Conservation (phyloP, 64 coral and sea anemone species). For the Actinia equina region DNA sequence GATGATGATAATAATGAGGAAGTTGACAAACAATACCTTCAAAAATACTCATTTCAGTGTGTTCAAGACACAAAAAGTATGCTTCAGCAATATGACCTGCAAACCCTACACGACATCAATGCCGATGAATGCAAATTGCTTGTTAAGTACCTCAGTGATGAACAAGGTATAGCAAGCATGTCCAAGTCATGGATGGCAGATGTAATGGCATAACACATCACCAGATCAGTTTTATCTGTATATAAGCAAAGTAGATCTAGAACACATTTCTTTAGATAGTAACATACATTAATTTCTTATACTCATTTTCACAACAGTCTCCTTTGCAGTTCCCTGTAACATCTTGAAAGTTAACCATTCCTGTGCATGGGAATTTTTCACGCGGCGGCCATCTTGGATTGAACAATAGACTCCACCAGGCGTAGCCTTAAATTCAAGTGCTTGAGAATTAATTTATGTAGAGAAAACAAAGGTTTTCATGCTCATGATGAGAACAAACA, state of each 20-base stretch:
- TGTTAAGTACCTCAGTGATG: slow-evolving; percentile 79
- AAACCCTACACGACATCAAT: slow-evolving; percentile 47
- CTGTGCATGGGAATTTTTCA: too few species aligned
- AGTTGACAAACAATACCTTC: too few species aligned
- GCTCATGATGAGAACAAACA: too few species aligned
- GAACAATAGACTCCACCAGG: too few species aligned
- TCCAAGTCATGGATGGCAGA: slow-evolving; percentile 64
- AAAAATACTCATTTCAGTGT: slow-evolving; percentile 55
- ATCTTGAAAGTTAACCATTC: too few species aligned
- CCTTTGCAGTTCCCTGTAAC: too few species aligned
- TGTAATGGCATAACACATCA: slow-evolving; percentile 8
- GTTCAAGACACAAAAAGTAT: slow-evolving; percentile 83
- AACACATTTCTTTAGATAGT: neutral
- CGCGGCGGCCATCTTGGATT: too few species aligned
- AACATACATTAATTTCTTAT: neutral
- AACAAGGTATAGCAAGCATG: slow-evolving; percentile 59
- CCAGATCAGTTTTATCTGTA: neutral
- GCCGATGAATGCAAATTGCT: slow-evolving; percentile 74
- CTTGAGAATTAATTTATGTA: too few species aligned
- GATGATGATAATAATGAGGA: too few species aligned
- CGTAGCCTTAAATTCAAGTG: too few species aligned
- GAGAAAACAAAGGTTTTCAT: too few species aligned
- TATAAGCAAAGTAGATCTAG: neutral
- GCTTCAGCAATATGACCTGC: slow-evolving; percentile 36
- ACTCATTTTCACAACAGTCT: too few species aligned